Evolutionary conservation across 2,797 vertebrate species (phyloP), one percentile per base, ranked within the genome.

Genomic region (Bovichtus diacanthus): DNA sequence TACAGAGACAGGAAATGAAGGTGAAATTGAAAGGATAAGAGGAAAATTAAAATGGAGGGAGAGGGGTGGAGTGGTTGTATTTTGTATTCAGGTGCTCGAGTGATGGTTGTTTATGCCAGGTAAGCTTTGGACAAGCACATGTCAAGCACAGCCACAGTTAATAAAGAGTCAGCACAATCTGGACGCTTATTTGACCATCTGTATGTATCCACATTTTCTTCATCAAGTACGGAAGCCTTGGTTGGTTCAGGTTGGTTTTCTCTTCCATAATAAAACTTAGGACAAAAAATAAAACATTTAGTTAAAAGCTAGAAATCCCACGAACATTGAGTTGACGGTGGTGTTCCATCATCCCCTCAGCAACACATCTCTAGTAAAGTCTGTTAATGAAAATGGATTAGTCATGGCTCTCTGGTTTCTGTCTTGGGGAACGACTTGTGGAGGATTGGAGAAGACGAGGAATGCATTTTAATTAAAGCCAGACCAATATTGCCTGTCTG

Each of bases 1-100:
- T 69, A 66, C 58, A 66, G 73, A 75, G 66, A 85, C 69, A 54
- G 74, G 63, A 90, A 89, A 89, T 90, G 80, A 88, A 84, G 76
- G 81, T 73, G 83, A 85, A 87, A 87, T 90, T 88, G 81, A 88
- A 90, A 76, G 70, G 60, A 83, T 71, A 41, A 76, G 46, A 80
- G 78, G 70, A 62, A 82, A 86, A 89, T 89, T 88, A 84, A 88
- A 90, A 83, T 75, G 5, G 69, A 80, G 60, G 41, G 51, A 73
- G 56, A 74, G 44, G n/a, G 53, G 29, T 44, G 71, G 43, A 49
- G 62, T 56, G 58, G 38, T 67, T 81, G 51, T 70, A 29, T 70
- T 86, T 66, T 50, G 70, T 73, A 58, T 69, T 69, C 41, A 27
- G 77, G 65, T 55, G 43, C 55, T 54, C n/a, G 63, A 65, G 41